Evolutionary conservation across 1,140 invertebrate genomes (phyloP).

Genomic region (Rhyacophila brunnea): DNA sequence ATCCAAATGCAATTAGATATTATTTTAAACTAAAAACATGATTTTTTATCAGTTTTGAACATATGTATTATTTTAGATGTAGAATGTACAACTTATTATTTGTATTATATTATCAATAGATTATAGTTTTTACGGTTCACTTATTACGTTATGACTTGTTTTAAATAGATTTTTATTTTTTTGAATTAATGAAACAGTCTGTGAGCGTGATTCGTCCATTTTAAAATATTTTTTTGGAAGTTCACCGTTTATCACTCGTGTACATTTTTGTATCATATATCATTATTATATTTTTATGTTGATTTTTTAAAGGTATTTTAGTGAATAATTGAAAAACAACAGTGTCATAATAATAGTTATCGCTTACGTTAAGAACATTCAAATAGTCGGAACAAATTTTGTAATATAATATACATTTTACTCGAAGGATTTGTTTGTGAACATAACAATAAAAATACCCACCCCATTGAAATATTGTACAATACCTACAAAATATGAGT

Average conservation of each 20-base stretch:
- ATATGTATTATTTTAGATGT: neutral
- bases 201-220: constrained; percentile 28
- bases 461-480: too few species aligned
- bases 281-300: constrained; percentile 20
- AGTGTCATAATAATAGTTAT: constrained; percentile 20
- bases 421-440: too few species aligned
- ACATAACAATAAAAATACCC: too few species aligned
- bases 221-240: constrained; percentile 14
- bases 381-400: constrained; percentile 1
- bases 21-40: neutral
- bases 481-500: too few species aligned
- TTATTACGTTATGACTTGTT: neutral
- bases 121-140: neutral
- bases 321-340: constrained; percentile 6
- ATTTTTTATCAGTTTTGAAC: neutral
- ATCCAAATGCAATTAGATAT: neutral
- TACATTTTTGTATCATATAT: constrained; percentile 20
- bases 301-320: constrained; percentile 7
- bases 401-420: constrained; percentile 9
- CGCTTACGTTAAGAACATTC: constrained; percentile 12
- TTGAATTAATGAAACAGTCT: neutral
- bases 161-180: neutral
- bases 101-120: neutral
- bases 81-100: neutral
- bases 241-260: neutral